Evolutionary conservation across 2,797 vertebrate genomes (phyloP), one percentile per base, ranked within the genome.

Genomic region (Clarias fuscus): DNA sequence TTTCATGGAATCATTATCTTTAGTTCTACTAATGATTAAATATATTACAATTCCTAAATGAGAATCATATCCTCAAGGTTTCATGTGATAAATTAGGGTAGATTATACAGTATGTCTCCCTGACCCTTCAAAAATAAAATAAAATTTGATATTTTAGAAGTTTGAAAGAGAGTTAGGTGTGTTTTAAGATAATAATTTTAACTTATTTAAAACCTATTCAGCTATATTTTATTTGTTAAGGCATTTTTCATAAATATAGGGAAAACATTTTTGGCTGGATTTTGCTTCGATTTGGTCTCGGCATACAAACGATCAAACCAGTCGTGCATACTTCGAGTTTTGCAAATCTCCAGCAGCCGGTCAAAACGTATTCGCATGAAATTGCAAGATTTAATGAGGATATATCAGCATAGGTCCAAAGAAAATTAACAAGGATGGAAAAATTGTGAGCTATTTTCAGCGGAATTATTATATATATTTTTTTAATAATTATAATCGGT

Each of bases 91-190:
- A 88, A 86, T 89, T 88, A 91, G 89, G 88, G 88, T 86, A 91
- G 91, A 93, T 94, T 91, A 91, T 68, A n/a, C n/a, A n/a, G n/a
- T n/a, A 88, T 61, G 88, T 90, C 92, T 91, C 88, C 87, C 90
- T 89, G 84, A 79, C 91, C 88, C 88, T 92, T 92, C 92, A 48
- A 48, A 48, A 48, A 48, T 48, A 10, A 86, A 92, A 90, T 91
- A 90, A 92, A 91, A 90, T 89, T 90, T 89, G 87, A 84, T 88
- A 85, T 88, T 90, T 89, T 88, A 61, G 87, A 91, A 90, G 90
- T 90, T 56, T 48, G 89, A 88, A 90, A 85, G 87, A 89, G 90
- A 88, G 85, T 90, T 88, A 85, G 82, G 85, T 82, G 84, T 89
- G 61, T 86, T 87, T 89, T 87, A 92, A 89, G 88, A 91, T 89